These are phyloP conservation scores for Nasonia longicornis DNA, from an alignment of 1,140 invertebrate genomes.

Conservation along the genomic window DNA sequence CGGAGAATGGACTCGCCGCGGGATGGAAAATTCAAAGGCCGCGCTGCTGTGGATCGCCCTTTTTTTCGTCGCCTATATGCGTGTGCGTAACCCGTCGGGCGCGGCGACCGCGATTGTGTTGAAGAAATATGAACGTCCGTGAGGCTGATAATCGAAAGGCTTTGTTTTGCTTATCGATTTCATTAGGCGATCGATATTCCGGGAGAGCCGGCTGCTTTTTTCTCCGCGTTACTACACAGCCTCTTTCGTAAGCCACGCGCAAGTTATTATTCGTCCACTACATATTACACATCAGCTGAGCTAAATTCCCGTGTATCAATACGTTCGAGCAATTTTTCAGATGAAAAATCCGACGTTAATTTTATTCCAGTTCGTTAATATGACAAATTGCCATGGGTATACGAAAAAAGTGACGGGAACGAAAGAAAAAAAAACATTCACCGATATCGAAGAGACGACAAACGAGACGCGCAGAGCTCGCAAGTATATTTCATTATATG, in stretches of 20 bases:
- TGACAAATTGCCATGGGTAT: not conserved
- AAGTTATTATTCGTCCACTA: not conserved
- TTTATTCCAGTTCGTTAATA: conserved; percentile 12
- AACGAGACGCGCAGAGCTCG: not conserved
- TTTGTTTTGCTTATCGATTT: conserved; percentile 27
- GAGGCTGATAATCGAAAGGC: conserved; percentile 15
- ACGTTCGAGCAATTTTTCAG: conserved; percentile 1
- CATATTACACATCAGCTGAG: too few relatives aligned
- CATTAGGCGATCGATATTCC: conserved; percentile 6
- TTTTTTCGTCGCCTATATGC: not conserved
- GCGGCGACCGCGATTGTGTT: conserved; percentile 12
- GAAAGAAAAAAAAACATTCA: not conserved
- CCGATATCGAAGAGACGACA: conserved; percentile 8
- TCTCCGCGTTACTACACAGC: not conserved
- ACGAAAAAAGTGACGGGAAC: not conserved
- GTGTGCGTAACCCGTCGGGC: not conserved
- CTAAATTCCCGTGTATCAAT: not conserved
- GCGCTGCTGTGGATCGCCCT: not conserved
- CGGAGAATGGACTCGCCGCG: not conserved
- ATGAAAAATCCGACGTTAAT: conserved; percentile 16
- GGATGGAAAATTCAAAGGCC: conserved; percentile 16
- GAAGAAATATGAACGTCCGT: conserved; percentile 24
- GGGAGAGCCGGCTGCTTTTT: not conserved
- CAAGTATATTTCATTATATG: conserved; percentile 25
- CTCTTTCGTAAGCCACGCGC: not conserved